Evolutionary conservation across 2,797 vertebrate species (phyloP), one percentile per base, ranked within the genome.

Genomic region (Gymnocypris eckloni): DNA sequence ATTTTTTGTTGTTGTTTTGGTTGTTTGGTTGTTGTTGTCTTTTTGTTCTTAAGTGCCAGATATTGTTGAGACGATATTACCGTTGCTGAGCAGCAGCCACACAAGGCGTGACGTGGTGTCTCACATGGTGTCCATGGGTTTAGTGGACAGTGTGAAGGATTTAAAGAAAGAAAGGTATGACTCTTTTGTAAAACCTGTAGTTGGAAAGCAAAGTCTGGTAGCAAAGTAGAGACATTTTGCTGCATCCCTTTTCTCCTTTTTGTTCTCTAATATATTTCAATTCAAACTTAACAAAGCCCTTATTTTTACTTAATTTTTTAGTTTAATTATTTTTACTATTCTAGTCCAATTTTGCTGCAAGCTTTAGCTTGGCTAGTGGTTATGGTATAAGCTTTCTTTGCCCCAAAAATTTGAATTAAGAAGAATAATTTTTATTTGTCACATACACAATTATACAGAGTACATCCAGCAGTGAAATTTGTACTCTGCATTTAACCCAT

Each of bases 61-160:
- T 85, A 87, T 97, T 5, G 92, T 98, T 1, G 95, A 96, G 64
- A 91, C 92, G 76, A 94, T 99, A 87, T 89, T 98, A 90, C 94
- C 95, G 0, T 94, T 95, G 22, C 92, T 99, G 18, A 93, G 91
- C 12, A 85, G 86, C 1, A 91, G 76, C 75, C 94, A 95, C 4
- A 97, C 94, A 0, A 95, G 97, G 3, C 96, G 94, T 41, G 97
- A 99, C 81, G 95, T 99, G 0, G 95, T 97, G 90, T 91, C 91
- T 20, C 97, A 96, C 76, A 93, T 99, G 92, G 97, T 99, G 25
- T 91, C 82, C 45, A 93, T 98, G 96, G 97, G 97, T 43, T 93
- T 99, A 88, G 97, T 96, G 70, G 80, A 91, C 88, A 97, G 94
- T 0, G 90, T 94, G 33, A 97, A 94, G 92, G 97, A 97, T 52